phyloP scores from a whole-genome alignment of 2,888 invertebrate genomes.

The Lasioglossum pauxillum region DNA sequence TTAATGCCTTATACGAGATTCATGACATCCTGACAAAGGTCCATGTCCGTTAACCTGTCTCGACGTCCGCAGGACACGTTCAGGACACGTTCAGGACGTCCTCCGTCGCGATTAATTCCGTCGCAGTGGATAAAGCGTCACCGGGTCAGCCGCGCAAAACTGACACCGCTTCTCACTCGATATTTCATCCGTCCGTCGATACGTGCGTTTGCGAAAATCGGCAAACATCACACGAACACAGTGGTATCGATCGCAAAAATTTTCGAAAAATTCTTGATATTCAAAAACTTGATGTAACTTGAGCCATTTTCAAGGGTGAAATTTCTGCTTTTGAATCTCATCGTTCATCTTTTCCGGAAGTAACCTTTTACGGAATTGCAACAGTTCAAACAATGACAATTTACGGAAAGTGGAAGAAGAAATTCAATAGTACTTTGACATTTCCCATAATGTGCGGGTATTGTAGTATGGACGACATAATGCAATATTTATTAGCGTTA shows the following conservation, averaged over 20 bases:
- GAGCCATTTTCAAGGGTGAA: too few species aligned
- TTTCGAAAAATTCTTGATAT: too few species aligned
- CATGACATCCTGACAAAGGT: not conserved
- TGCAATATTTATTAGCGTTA: not conserved
- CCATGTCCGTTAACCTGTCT: not conserved
- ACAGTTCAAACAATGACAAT: not conserved
- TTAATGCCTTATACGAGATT: not conserved
- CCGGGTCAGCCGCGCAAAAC: not conserved
- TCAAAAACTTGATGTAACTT: too few species aligned
- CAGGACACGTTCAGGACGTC: conserved; percentile 1
- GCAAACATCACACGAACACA: not conserved
- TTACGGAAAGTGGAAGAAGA: not conserved
- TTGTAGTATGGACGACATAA: not conserved
- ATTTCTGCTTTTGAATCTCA: too few species aligned
- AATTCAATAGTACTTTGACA: not conserved
- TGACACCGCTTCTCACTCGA: conserved; percentile 17
- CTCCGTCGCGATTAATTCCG: conserved; percentile 36
- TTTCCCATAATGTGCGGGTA: not conserved
- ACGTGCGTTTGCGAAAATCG: not conserved
- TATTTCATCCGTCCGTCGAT: conserved; percentile 1
- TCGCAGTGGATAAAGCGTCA: conserved; percentile 22
- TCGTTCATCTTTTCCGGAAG: too few species aligned
- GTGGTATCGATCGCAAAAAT: too few species aligned
- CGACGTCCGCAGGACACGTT: not conserved
- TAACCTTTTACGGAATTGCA: too few species aligned